Base-by-base conservation (phyloP, 1,140 invertebrate species). In the Drosophila leontia region DNA sequence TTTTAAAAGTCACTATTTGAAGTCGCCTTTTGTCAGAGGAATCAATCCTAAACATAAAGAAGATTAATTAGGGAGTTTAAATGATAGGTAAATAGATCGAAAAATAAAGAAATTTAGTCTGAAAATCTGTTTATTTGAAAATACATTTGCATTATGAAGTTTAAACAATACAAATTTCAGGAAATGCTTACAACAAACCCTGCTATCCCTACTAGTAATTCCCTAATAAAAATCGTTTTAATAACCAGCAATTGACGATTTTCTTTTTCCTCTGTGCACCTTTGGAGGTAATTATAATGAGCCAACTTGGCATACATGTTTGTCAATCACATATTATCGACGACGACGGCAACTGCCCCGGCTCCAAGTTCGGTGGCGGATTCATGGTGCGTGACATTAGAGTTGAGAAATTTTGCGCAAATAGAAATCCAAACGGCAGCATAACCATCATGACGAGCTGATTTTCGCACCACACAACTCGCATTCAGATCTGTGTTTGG, bases 391-490 rank as follows among this genome's bases (percentile, higher is more conserved):
- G 75, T 83, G 80, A 82, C 64, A 82, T 82, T 82, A 74, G 70
- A 64, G 74, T 86, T 82, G 74, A 55, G 74, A 68, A 84, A 84
- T 74, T 86, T 57, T 45, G 75, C 61, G 62, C 79, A 69, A 86
- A 80, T 86, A 85, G 82, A 86, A 86, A 86, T 78, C 70, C 67
- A 74, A 85, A 67, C 78, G 70, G 71, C 65, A 76, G 34, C 53
- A 70, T 50, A 58, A 59, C 53, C 69, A 29, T 34, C 51, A 68
- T 70, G 69, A 72, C 65, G 69, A 47, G 48, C n/a, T 59, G 69
- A 71, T 59, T 71, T 71, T 72, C 69, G 67, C 69, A 72, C 69
- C 68, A 45, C 32, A 44, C 60, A 67, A 44, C 50, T 48, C 26
- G 6, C 26, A 37, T 34, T 45, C 35, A 41, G 47, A 53, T 70